Evolutionary conservation across 2,113 vertebrate genomes (phyloP), one percentile per base, ranked within the genome.

Genomic region (Xyliphius kryptos): DNA sequence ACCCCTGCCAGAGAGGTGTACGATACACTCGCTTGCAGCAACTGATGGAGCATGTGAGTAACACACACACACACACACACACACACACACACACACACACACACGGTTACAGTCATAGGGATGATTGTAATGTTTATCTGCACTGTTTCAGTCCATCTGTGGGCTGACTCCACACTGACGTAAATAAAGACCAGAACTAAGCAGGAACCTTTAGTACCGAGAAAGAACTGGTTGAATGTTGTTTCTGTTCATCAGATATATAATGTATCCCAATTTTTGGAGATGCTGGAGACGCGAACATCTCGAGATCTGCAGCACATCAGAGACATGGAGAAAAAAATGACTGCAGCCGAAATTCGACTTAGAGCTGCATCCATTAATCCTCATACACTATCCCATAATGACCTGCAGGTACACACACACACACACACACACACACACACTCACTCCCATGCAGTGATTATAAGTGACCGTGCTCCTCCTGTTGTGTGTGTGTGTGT

Each of bases 231-330:
- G 9, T 46, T 5, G 9, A 9, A 5, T 10, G 40, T 10, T 49
- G 56, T 61, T 19, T 70, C 51, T 73, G 67, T 65, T 51, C 66
- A 7, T 60, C 79, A 97, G 95, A 90, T 98, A 41, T 92, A 95
- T 86, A 98, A 98, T 49, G 90, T 97, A 88, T 95, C 93, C 64
- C 94, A 96, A 9, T 92, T 90, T 66, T 91, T 96, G 83, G 94
- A 97, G 82, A 90, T 97, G 60, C 81, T 97, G 74, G 91, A 95
- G 74, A 83, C 93, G 63, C 86, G 92, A 74, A 96, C 92, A 16
- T 90, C 95, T 83, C 89, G 91, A 79, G 95, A 98, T 85, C 91
- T 96, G 76, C 93, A 95, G 78, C 92, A 94, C 14, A 91, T 98
- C 67, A 85, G 91, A 72, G 95, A 94, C 86, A 92, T 92, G 54